Conservation (phyloP, 2,888 invertebrate genomes). For the Torymus auratus region DNA sequence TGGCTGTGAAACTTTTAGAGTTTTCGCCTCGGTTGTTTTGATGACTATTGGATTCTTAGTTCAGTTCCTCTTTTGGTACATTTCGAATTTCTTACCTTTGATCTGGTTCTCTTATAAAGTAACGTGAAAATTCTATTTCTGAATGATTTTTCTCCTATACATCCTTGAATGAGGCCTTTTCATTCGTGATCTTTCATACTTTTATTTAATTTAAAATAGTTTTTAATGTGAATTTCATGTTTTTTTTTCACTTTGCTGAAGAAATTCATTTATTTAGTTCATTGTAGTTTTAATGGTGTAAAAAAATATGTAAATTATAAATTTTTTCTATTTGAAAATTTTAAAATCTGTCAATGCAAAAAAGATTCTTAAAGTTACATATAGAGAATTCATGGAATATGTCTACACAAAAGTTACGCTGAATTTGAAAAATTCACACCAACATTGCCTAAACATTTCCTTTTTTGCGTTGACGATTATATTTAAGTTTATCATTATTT, state of each 20-base stretch:
- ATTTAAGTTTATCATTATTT: slow-evolving; percentile 6
- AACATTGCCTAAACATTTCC: too few species aligned
- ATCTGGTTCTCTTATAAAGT: not conserved
- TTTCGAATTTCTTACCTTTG: slow-evolving; percentile 1
- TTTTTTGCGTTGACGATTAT: slow-evolving; percentile 1
- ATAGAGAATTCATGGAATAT: too few species aligned
- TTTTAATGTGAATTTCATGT: slow-evolving; percentile 1
- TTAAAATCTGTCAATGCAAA: too few species aligned
- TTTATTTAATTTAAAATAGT: not conserved
- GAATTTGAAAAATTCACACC: too few species aligned
- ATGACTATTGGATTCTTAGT: slow-evolving; percentile 2
- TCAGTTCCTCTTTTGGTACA: not conserved
- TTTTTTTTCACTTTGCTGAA: slow-evolving; percentile 4
- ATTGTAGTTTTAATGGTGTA: slow-evolving; percentile 7
- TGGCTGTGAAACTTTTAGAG: slow-evolving; percentile 35
- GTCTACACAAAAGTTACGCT: too few species aligned
- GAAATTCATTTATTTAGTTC: not conserved
- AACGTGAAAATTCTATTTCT: not conserved
- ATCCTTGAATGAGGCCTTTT: not conserved
- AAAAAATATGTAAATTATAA: too few species aligned
- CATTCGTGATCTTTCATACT: slow-evolving; percentile 1
- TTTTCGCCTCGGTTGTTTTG: not conserved
- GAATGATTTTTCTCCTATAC: slow-evolving; percentile 25
- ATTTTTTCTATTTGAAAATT: too few species aligned
- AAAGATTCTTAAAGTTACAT: too few species aligned